Evolutionary conservation across 1,140 invertebrate species (phyloP), one percentile per base, ranked within the genome.

Genomic region (Temnothorax nylanderi): DNA sequence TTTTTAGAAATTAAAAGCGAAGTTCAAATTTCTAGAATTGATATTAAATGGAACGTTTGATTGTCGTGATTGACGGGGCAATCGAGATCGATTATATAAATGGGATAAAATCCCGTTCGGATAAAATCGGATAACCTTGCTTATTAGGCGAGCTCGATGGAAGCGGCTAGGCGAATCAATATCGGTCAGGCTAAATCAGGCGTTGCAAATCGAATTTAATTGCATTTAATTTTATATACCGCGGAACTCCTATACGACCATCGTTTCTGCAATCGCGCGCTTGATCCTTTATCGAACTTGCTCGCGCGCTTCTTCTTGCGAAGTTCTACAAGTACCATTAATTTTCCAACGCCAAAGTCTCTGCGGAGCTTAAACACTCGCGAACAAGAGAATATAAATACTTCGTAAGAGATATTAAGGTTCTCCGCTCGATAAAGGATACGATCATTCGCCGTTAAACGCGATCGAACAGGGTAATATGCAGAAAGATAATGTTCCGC

Each of bases 211-310:
- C 62, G 34, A 69, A 72, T 71, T 72, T 34, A 56, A 44, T 44
- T 67, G n/a, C 64, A 67, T 67, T 56, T 41, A 16, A 41, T 60
- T 60, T 47, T 74, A 32, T 60, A 58, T 26, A 60, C 11, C 54
- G 54, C 26, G 7, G 13, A 56, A 62, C 8, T 44, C 2, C n/a
- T 44, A 26, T 26, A 10, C 5, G 34, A 49, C 11, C 6, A 41
- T 69, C 37, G 32, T 69, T 26, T 54, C 47, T 41, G 18, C 21
- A 26, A 58, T 72, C 65, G 47, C 26, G 18, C 26, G 26, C 26
- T 34, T 74, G 26, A 84, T 84, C n/a, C 26, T 84, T 74, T 60
- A 75, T 84, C 41, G 69, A 60, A 26, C 18, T 37, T 65, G 51
- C 4, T 21, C 49, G 21, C 26, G 26, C 26, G 26, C n/a, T 71